These are phyloP conservation scores for Equus quagga DNA, from an alignment of 2,113 vertebrate genomes.

Conservation along the genomic window DNA sequence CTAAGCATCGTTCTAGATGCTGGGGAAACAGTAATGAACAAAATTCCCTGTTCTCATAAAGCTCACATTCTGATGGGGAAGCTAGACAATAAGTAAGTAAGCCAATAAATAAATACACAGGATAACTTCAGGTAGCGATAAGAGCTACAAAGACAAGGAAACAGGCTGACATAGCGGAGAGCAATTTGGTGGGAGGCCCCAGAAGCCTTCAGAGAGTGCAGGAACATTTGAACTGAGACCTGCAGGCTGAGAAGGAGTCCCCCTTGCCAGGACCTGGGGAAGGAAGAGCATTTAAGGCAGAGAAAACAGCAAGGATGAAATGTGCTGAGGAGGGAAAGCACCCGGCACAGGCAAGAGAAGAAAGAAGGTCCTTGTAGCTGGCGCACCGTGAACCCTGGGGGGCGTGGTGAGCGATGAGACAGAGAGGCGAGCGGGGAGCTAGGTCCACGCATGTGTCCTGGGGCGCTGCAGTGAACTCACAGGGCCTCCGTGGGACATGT, in stretches of 20 bases:
- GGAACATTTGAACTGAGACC: background rate
- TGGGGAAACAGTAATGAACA: background rate
- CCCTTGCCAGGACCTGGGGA: background rate
- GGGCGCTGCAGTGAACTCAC: background rate
- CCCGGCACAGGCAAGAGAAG: background rate
- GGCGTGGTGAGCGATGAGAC: background rate
- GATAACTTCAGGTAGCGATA: background rate
- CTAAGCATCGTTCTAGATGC: background rate
- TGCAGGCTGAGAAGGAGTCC: background rate
- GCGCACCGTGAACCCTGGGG: background rate
- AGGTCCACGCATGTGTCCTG: background rate
- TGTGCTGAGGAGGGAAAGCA: background rate
- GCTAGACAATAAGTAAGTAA: background rate
- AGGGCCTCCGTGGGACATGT: accelerated
- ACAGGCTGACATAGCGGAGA: background rate
- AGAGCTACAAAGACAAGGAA: background rate
- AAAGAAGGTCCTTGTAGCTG: background rate
- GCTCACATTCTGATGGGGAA: background rate
- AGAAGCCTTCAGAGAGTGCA: background rate
- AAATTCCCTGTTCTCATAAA: background rate
- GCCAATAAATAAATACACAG: background rate
- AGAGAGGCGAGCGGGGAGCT: background rate
- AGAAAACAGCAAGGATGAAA: background rate
- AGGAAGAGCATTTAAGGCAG: background rate
- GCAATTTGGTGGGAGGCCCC: background rate